Percentiles rank a stretch among this genome's conserved stretches.
Evolutionary conservation across 2,888 invertebrate genomes (phyloP).

Genomic region (Yponomeuta plumbellus): DNA sequence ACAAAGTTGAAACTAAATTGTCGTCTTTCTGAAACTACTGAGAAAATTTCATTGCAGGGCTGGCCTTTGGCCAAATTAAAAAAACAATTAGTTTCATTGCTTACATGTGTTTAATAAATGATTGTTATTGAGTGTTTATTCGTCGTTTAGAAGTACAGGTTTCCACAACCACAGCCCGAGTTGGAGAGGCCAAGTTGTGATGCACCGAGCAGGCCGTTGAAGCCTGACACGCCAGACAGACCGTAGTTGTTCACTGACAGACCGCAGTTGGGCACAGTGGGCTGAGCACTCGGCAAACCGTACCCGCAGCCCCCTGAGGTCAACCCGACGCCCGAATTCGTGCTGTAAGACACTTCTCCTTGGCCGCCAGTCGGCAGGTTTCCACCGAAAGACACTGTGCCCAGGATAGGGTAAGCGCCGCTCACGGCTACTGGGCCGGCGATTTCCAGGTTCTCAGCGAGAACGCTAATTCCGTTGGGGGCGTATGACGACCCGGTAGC

Average conservation of each 20-base stretch:
- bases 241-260: background rate
- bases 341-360: background rate
- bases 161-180: background rate
- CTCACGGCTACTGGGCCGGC: slow-evolving; percentile 25
- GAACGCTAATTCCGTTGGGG: slow-evolving; percentile 37
- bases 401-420: slow-evolving; percentile 27
- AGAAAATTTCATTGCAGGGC: no score
- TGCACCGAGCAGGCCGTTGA: background rate
- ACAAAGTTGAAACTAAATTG: no score
- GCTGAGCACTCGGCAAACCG: background rate
- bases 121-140: background rate
- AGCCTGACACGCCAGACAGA: background rate
- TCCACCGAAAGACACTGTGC: slow-evolving; percentile 34
- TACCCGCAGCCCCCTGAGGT: background rate
- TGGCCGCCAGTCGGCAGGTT: background rate
- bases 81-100: background rate
- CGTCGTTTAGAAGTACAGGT: background rate
- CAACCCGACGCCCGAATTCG: background rate
- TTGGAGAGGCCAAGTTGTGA: background rate
- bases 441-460: slow-evolving; percentile 34
- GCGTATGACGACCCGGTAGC: slow-evolving; percentile 36
- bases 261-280: background rate
- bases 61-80: no score
- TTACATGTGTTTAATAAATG: background rate
- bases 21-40: no score